These are phyloP conservation scores for Vicugna pacos DNA, from an alignment of 2,113 vertebrate genomes.

Conservation along the genomic window DNA sequence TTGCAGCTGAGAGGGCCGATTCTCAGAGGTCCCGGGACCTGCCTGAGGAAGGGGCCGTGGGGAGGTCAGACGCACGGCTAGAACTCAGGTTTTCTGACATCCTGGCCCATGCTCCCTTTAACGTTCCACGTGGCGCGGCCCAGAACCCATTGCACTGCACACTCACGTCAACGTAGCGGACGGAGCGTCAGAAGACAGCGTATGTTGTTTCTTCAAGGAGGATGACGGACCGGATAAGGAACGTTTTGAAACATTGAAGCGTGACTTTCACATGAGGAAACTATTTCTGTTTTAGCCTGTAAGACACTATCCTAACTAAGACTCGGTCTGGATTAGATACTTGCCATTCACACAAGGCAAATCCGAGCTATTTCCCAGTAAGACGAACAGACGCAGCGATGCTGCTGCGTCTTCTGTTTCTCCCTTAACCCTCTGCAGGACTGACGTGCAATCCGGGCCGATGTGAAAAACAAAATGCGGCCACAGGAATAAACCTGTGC, in stretches of 20 bases:
- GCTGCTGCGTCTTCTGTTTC: not conserved
- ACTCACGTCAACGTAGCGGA: not conserved
- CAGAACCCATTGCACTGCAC: accelerated
- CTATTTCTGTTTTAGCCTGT: not conserved
- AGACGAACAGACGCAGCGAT: accelerated
- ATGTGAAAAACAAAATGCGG: no score
- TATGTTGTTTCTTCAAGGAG: not conserved
- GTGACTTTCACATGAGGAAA: not conserved
- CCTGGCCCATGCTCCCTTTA: accelerated
- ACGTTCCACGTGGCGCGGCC: accelerated
- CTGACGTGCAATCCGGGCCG: not conserved
- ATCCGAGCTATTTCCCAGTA: not conserved
- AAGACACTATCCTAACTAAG: not conserved
- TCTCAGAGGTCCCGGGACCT: not conserved
- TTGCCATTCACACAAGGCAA: not conserved
- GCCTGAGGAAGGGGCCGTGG: accelerated
- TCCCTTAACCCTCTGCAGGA: not conserved
- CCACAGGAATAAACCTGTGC: not conserved
- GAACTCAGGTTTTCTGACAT: accelerated
- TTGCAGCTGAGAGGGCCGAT: not conserved
- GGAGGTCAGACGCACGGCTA: accelerated
- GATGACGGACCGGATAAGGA: not conserved
- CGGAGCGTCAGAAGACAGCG: accelerated
- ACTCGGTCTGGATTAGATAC: not conserved
- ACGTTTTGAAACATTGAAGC: not conserved